These are phyloP conservation scores for Phataginus tricuspis DNA, from an alignment of 2,797 vertebrate species.

Conservation along the genomic window DNA sequence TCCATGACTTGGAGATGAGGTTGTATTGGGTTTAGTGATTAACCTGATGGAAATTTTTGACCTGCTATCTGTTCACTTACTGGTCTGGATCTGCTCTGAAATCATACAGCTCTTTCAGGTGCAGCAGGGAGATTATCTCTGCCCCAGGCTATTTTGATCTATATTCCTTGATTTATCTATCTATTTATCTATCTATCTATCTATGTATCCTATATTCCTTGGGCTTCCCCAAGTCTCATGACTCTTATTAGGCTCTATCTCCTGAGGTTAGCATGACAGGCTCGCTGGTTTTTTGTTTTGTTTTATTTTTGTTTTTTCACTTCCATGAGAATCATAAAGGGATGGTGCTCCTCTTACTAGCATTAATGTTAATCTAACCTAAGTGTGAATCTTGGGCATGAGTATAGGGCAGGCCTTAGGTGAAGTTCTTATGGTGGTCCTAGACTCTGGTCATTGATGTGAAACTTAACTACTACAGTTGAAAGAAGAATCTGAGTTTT, in stretches of 20 bases:
- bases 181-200: too few relatives aligned
- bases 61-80: background rate
- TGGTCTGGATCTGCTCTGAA: background rate
- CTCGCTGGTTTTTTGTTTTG: background rate
- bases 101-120: background rate
- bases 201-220: background rate
- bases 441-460: background rate
- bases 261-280: background rate
- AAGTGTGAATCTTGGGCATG: background rate
- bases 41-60: background rate
- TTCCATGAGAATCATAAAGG: background rate
- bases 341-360: background rate
- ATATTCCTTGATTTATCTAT: too few relatives aligned
- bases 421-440: background rate
- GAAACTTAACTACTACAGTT: background rate
- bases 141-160: background rate
- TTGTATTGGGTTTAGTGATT: background rate
- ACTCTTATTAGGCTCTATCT: background rate
- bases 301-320: background rate
- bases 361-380: conserved; percentile 13
- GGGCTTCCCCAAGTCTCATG: background rate
- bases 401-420: background rate
- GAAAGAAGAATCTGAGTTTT: background rate
- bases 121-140: background rate
- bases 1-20: background rate